Conservation (phyloP, 2,113 vertebrate genomes). For the Hydrochoerus hydrochaeris region DNA sequence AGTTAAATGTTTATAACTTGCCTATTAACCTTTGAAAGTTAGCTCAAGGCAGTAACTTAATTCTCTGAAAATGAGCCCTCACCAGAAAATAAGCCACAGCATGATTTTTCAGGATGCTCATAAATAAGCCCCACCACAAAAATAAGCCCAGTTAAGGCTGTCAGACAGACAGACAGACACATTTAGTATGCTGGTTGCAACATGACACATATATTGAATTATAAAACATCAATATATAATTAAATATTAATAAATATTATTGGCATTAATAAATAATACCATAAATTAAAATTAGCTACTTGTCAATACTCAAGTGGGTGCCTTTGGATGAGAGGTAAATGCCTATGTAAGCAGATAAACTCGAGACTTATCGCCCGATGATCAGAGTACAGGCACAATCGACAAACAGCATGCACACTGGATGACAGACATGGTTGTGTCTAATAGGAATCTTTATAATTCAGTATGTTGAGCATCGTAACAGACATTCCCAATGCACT, state of each 20-base stretch:
- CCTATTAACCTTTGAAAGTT: not conserved
- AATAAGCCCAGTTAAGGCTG: not conserved
- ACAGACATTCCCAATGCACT: not conserved
- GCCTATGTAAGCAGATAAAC: not conserved
- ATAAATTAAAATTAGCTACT: not conserved
- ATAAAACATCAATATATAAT: not conserved
- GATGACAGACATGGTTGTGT: not conserved
- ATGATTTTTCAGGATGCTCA: not conserved
- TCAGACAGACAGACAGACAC: not conserved
- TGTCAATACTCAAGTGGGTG: not conserved
- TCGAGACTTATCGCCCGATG: not conserved
- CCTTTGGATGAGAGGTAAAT: not conserved
- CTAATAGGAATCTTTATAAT: not conserved
- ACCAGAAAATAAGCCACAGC: not conserved
- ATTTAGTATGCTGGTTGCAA: not conserved
- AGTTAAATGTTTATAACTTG: conserved; percentile 17
- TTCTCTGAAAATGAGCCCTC: not conserved
- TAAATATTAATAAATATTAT: not conserved
- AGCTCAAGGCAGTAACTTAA: not conserved
- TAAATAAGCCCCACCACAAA: not conserved
- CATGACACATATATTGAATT: not conserved
- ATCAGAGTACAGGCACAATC: not conserved
- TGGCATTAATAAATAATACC: not conserved
- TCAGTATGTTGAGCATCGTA: not conserved
- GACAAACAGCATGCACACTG: not conserved